A percentile compares a stretch with the other conserved stretches of the same genome.
Conservation (phyloP, 2,888 invertebrate species). For the Drosophila infuscata region DNA sequence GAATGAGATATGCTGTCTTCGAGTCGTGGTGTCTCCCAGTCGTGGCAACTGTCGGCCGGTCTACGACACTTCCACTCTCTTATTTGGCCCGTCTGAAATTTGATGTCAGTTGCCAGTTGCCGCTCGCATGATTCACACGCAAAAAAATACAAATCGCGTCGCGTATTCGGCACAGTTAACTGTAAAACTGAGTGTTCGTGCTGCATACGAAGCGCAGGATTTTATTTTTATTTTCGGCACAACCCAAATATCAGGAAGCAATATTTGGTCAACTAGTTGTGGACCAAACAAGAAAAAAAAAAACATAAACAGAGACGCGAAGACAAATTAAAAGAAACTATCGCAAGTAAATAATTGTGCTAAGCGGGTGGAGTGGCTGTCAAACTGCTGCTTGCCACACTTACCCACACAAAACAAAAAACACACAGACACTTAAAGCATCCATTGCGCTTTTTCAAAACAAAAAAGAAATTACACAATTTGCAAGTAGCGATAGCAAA, state of each 20-base stretch:
- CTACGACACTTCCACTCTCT: constrained; percentile 41
- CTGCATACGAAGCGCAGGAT: constrained; percentile 55
- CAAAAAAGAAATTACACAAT: constrained; percentile 60
- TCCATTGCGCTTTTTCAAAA: constrained; percentile 36
- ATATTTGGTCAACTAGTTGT: constrained; percentile 25
- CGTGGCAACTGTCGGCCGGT: constrained; percentile 14
- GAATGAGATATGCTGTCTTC: constrained; percentile 31
- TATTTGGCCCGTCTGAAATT: constrained; percentile 48
- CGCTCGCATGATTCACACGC: constrained; percentile 69
- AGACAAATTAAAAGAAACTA: constrained; percentile 23
- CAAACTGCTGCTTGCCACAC: constrained; percentile 36
- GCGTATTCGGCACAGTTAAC: constrained; percentile 68
- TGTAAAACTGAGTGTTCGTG: constrained; percentile 40
- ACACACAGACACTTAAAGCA: constrained; percentile 1
- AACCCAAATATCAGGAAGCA: constrained; percentile 32
- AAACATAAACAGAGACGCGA: neutral
- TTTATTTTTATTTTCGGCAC: constrained; percentile 16
- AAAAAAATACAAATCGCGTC: constrained; percentile 44
- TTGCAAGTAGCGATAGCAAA: constrained; percentile 22
- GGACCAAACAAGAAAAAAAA: constrained; percentile 1
- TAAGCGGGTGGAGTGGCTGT: constrained; percentile 27
- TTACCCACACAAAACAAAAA: constrained; percentile 3
- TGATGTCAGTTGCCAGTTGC: constrained; percentile 56
- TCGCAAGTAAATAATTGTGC: constrained; percentile 37
- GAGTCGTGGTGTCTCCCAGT: constrained; percentile 20